Evolutionary conservation across 2,797 vertebrate genomes (phyloP), one percentile per base, ranked within the genome.

Genomic region (Menidia menidia): DNA sequence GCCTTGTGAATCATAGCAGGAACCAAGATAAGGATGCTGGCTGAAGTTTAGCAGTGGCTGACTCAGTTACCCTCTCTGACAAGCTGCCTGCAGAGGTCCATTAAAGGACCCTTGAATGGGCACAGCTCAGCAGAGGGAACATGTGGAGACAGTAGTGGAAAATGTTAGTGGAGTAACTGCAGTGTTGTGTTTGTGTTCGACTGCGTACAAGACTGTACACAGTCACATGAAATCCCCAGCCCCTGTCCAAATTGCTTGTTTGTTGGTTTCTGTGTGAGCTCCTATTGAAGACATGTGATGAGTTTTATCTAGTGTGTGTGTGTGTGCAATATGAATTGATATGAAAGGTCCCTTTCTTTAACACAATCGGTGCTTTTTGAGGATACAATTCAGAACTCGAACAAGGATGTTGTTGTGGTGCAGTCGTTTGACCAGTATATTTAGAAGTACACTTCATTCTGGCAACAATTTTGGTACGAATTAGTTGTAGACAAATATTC

Each of bases 51-150:
- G 62, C 67, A 78, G 61, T 31, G 30, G 74, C 84, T 88, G 89
- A 88, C 75, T 89, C 83, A 84, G 88, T 81, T 64, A 53, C 56
- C 75, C 48, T 62, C 69, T 31, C 61, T 81, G 68, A 73, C 69
- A 71, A 77, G 70, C 80, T 67, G 75, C 64, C 63, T 44, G 81
- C 71, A 77, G 63, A 66, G 68, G 80, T 83, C 84, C 77, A 89
- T 89, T 89, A 78, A 84, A 71, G 74, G 52, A 57, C 74, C 66
- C 50, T 59, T 78, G 85, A 87, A 86, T 66, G 77, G 78, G 65
- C 64, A 48, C 60, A 39, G 73, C 73, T 82, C 80, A 65, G 80
- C 68, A 43, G 66, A 71, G 71, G 73, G 15, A 86, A 76, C 73
- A 55, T 56, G 77, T 33, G 67, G 77, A 71, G 81, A 65, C 11